Conservation (phyloP, 2,888 invertebrate species). For the Cordilura impudica region DNA sequence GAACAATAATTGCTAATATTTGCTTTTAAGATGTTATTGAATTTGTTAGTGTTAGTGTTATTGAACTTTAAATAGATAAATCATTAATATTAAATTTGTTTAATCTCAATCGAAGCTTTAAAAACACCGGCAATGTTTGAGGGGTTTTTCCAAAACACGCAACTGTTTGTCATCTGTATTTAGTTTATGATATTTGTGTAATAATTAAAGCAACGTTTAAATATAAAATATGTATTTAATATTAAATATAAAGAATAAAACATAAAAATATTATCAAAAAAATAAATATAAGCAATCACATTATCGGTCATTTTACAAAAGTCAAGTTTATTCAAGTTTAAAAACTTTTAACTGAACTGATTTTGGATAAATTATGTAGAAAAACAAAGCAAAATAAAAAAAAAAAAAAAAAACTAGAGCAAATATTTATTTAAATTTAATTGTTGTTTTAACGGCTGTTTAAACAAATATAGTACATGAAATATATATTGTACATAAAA, state of each 20-base stretch:
- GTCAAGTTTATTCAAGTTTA: conserved; percentile 18
- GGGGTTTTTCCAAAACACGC: conserved; percentile 7
- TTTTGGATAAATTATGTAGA: conserved; percentile 30
- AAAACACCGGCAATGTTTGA: not conserved
- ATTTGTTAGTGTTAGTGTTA: too few relatives aligned
- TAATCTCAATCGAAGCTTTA: not conserved
- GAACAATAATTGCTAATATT: too few relatives aligned
- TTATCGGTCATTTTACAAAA: conserved; percentile 25
- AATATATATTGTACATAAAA: not conserved
- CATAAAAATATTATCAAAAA: not conserved
- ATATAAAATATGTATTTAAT: too few relatives aligned
- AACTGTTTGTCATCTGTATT: conserved; percentile 25
- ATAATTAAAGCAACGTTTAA: too few relatives aligned
- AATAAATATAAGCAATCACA: not conserved
- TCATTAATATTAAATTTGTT: not conserved
- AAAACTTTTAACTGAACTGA: conserved; percentile 4
- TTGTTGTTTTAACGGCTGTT: conserved; percentile 46
- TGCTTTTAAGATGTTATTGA: too few relatives aligned
- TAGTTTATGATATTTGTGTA: not conserved
- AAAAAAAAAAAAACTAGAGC: not conserved
- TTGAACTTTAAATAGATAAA: not conserved
- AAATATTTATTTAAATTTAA: conserved; percentile 41
- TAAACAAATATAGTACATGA: conserved; percentile 33
- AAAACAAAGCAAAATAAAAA: not conserved
- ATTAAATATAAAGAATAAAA: too few relatives aligned